These are phyloP conservation scores for Leuciscus waleckii DNA, from an alignment of 2,797 vertebrate species.

Conservation along the genomic window DNA sequence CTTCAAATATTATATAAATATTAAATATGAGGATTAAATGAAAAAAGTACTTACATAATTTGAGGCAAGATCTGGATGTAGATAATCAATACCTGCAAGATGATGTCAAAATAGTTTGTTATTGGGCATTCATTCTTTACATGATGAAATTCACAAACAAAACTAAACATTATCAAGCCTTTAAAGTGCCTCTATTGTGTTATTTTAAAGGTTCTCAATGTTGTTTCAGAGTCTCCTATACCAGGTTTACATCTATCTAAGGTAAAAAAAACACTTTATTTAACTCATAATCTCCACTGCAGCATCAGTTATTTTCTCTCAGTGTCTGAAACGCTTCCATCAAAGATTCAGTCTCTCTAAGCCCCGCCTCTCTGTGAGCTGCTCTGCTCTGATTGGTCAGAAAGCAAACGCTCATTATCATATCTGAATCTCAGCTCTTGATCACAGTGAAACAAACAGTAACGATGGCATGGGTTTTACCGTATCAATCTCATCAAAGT, in stretches of 20 bases:
- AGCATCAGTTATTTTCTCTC: background rate
- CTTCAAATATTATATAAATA: background rate
- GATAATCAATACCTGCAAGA: slow-evolving; percentile 93
- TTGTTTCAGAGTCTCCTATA: no score
- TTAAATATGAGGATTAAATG: slow-evolving; percentile 13
- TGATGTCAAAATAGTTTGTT: background rate
- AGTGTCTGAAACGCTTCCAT: background rate
- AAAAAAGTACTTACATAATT: slow-evolving; percentile 94
- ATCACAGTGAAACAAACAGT: background rate
- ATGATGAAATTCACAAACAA: background rate
- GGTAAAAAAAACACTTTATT: background rate
- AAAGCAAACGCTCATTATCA: background rate
- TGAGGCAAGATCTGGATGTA: slow-evolving; percentile 95
- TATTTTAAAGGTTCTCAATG: background rate
- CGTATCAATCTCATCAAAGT: background rate
- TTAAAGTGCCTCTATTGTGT: background rate
- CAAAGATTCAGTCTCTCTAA: background rate
- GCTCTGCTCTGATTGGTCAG: background rate
- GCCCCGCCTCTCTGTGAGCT: background rate
- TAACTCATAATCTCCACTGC: background rate
- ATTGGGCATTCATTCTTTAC: background rate
- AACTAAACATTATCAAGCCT: background rate
- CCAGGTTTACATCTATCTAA: background rate
- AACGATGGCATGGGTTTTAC: background rate
- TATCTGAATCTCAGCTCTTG: no score